phyloP scores from a whole-genome alignment of 2,797 vertebrate genomes.

The Dromococcyx pavoninus region DNA sequence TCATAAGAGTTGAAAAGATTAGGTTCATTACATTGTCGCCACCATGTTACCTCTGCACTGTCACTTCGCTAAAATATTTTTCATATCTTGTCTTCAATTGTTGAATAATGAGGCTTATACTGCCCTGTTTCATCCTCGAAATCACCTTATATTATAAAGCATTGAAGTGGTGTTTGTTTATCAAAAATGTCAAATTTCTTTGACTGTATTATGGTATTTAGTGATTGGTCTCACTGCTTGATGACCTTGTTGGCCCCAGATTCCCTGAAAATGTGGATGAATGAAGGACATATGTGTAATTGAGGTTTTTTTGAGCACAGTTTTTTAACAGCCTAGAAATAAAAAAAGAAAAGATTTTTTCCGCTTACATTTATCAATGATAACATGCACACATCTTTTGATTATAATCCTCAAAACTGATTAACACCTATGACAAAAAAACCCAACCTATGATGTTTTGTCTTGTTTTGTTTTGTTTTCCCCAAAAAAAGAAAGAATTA shows the following conservation, averaged over 20 bases:
- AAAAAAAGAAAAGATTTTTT: background rate
- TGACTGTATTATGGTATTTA: background rate
- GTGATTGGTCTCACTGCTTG: background rate
- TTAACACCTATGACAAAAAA: background rate
- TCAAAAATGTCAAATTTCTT: background rate
- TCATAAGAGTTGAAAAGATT: background rate
- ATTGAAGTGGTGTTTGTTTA: background rate
- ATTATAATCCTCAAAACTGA: background rate
- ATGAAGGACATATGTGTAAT: background rate
- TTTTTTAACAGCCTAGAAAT: background rate
- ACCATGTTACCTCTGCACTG: background rate
- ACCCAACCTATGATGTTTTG: no score
- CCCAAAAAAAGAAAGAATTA: accelerated
- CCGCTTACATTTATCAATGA: background rate
- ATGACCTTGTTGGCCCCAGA: background rate
- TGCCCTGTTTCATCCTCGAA: background rate
- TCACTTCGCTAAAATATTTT: background rate
- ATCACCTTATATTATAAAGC: background rate
- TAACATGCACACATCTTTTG: background rate
- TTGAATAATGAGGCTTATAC: background rate
- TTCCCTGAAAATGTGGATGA: background rate
- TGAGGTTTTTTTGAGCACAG: background rate
- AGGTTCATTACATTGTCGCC: background rate
- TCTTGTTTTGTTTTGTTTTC: no score
- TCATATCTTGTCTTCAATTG: background rate